Conservation (phyloP, 2,113 vertebrate genomes). For the Columbina picui region DNA sequence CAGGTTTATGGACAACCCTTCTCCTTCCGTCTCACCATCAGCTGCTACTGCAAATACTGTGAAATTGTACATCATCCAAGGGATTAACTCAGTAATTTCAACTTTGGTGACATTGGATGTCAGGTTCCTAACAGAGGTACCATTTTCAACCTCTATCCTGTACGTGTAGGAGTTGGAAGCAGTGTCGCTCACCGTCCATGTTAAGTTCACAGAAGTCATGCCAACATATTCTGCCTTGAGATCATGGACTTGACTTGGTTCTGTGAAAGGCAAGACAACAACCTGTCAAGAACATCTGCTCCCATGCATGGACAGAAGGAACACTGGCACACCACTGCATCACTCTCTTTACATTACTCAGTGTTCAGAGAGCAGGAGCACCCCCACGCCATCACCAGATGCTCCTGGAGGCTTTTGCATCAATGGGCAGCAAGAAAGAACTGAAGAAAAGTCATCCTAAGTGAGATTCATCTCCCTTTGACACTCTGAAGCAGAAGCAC, state of each 20-base stretch:
- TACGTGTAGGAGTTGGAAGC: accelerated
- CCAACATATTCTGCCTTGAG: not conserved
- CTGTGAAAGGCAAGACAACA: constrained; percentile 10
- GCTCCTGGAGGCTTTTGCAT: not conserved
- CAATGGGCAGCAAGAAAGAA: not conserved
- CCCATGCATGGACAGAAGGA: accelerated
- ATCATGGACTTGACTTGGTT: not conserved
- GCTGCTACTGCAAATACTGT: not conserved
- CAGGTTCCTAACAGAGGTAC: accelerated
- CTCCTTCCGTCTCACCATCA: accelerated
- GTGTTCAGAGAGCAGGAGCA: not conserved
- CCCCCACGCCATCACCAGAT: not conserved
- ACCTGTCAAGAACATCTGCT: not conserved
- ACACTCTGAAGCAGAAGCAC: not conserved
- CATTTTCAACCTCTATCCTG: not conserved
- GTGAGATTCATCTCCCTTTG: not conserved
- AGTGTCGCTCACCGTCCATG: accelerated
- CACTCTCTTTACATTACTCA: not conserved
- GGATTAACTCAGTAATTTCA: accelerated
- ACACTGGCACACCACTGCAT: not conserved
- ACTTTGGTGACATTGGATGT: accelerated
- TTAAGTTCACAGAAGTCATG: not conserved
- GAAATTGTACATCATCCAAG: not conserved
- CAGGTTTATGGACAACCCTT: accelerated
- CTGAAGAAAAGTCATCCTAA: not conserved